These are phyloP conservation scores for Homarus americanus DNA, from an alignment of 1,140 invertebrate genomes.

Conservation along the genomic window DNA sequence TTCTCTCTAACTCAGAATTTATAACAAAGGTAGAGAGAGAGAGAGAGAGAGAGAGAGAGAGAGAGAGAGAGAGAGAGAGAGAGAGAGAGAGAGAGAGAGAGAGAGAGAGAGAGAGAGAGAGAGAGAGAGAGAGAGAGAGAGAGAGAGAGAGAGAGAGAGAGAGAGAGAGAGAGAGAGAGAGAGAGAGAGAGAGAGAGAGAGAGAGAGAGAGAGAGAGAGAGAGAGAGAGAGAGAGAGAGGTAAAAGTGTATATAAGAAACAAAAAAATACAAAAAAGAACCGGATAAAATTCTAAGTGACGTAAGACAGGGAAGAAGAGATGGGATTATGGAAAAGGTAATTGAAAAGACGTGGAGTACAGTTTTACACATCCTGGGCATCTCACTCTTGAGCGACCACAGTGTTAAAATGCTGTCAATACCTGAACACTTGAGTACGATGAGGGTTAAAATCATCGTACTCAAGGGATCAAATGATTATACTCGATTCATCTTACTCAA, in stretches of 20 bases:
- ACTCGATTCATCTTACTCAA: neutral
- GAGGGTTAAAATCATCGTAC: neutral
- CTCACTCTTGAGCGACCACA: neutral
- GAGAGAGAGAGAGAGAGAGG: neutral
- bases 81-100: too few relatives aligned
- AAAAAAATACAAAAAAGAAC: too few relatives aligned
- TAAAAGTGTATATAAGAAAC: too few relatives aligned
- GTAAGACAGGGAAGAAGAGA: neutral
- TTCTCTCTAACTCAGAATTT: neutral
- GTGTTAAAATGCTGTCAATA: neutral
- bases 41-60: neutral
- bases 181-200: neutral
- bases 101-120: too few relatives aligned
- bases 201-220: neutral
- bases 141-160: neutral
- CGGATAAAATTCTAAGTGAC: neutral
- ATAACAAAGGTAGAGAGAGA: neutral
- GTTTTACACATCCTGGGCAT: neutral
- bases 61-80: too few relatives aligned
- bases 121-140: too few relatives aligned
- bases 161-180: neutral
- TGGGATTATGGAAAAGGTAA: neutral
- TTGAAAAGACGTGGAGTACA: neutral
- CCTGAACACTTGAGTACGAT: neutral
- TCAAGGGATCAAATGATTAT: neutral